Conservation (phyloP, 2,888 invertebrate genomes). For the Smittia aterrima region DNA sequence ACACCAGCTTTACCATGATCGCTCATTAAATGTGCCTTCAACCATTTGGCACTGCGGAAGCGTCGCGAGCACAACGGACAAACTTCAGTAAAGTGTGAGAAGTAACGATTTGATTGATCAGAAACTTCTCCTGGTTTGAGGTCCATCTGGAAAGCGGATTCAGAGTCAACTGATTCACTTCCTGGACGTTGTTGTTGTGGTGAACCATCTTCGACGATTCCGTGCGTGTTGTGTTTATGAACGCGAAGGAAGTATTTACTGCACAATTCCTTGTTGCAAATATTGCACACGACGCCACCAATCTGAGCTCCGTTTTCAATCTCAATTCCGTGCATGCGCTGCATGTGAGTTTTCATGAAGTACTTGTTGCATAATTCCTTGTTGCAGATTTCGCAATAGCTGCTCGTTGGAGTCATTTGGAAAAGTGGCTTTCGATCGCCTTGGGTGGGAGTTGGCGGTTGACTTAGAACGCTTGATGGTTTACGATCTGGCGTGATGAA, state of each 20-base stretch:
- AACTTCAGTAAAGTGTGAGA: slow-evolving; percentile 68
- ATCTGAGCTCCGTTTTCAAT: slow-evolving; percentile 89
- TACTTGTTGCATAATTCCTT: slow-evolving; percentile 99
- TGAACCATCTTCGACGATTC: slow-evolving; percentile 82
- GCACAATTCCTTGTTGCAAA: slow-evolving; percentile 97
- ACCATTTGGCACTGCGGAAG: slow-evolving; percentile 83
- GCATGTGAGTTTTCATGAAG: slow-evolving; percentile 99
- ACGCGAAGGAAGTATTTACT: slow-evolving; percentile 96
- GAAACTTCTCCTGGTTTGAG: slow-evolving; percentile 50
- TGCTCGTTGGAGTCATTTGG: slow-evolving; percentile 70
- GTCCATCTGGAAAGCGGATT: slow-evolving; percentile 44
- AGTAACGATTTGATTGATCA: slow-evolving; percentile 63
- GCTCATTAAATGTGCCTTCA: slow-evolving; percentile 80
- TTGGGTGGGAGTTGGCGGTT: slow-evolving; percentile 45
- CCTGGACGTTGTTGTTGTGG: slow-evolving; percentile 53
- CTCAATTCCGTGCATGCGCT: slow-evolving; percentile 96
- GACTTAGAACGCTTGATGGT: slow-evolving; percentile 45
- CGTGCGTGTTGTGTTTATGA: slow-evolving; percentile 97
- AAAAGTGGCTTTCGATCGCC: slow-evolving; percentile 57
- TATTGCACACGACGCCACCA: slow-evolving; percentile 92
- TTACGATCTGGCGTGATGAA: slow-evolving; percentile 56
- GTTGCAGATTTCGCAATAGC: slow-evolving; percentile 96
- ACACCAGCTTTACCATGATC: slow-evolving; percentile 71
- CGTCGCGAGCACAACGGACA: slow-evolving; percentile 84
- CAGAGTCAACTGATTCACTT: slow-evolving; percentile 43